Evolutionary conservation across 2,888 invertebrate genomes (phyloP).

Genomic region (Callosobruchus maculatus): DNA sequence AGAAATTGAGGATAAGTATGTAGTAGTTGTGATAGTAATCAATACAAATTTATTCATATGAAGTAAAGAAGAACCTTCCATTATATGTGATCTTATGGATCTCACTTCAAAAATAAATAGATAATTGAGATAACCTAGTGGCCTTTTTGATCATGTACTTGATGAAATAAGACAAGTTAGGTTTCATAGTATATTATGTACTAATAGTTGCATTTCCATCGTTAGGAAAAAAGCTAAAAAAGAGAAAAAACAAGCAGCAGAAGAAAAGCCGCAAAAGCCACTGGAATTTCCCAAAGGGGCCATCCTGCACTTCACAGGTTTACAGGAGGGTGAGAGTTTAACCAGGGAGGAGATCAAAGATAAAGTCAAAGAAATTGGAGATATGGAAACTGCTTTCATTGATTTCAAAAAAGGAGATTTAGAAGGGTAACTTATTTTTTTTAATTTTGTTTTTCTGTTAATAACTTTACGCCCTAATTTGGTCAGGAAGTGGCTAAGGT

Average conservation of each 20-base stretch:
- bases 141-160: too few species aligned
- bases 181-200: too few species aligned
- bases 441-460: not conserved
- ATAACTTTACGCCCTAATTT: too few species aligned
- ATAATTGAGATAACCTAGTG: too few species aligned
- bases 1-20: constrained; percentile 17
- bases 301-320: constrained; percentile 66
- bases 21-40: not conserved
- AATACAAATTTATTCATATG: too few species aligned
- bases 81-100: too few species aligned
- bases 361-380: constrained; percentile 59
- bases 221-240: constrained; percentile 46
- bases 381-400: constrained; percentile 65
- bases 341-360: constrained; percentile 67
- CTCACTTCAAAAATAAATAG: too few species aligned
- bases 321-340: constrained; percentile 54
- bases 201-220: too few species aligned
- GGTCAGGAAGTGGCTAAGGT: too few species aligned
- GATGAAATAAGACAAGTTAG: too few species aligned
- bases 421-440: constrained; percentile 51
- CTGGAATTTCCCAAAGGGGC: constrained; percentile 68
- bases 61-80: too few species aligned
- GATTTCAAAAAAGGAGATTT: constrained; percentile 72
- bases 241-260: constrained; percentile 51
- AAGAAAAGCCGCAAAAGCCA: constrained; percentile 36